These are phyloP conservation scores for Brachionichthys hirsutus DNA, from an alignment of 2,113 vertebrate genomes.

Conservation along the genomic window DNA sequence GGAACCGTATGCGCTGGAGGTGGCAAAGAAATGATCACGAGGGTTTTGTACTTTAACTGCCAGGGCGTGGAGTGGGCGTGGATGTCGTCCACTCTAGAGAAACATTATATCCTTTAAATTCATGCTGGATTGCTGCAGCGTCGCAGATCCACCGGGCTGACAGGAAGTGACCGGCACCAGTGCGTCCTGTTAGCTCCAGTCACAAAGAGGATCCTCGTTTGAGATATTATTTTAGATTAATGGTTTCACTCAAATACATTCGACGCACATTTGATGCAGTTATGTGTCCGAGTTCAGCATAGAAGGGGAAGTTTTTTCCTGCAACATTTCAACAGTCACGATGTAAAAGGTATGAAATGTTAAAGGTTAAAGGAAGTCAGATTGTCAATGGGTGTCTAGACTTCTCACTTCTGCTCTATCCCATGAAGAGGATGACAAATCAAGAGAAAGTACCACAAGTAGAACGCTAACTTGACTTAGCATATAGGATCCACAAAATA, in stretches of 20 bases:
- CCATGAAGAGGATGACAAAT: background rate
- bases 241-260: slow-evolving; percentile 9
- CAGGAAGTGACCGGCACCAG: too few species aligned
- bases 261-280: slow-evolving; percentile 15
- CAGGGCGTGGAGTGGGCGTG: slow-evolving; percentile 4
- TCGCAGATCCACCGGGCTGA: slow-evolving; percentile 19
- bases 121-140: slow-evolving; percentile 13
- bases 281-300: background rate
- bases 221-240: too few species aligned
- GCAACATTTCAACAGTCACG: background rate
- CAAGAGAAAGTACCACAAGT: too few species aligned
- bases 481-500: too few species aligned
- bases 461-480: too few species aligned
- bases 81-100: slow-evolving; percentile 4
- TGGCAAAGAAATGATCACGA: slow-evolving; percentile 29
- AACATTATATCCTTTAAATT: slow-evolving; percentile 6
- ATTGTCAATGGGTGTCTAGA: slow-evolving; percentile 19
- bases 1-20: slow-evolving; percentile 39
- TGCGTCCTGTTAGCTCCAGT: background rate
- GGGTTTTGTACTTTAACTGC: slow-evolving; percentile 21
- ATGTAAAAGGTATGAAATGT: slow-evolving; percentile 7
- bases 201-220: background rate
- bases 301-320: background rate
- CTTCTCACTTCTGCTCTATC: slow-evolving; percentile 11
- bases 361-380: slow-evolving; percentile 18